Evolutionary conservation across 2,797 vertebrate genomes (phyloP).

Genomic region (Hemibagrus guttatus): DNA sequence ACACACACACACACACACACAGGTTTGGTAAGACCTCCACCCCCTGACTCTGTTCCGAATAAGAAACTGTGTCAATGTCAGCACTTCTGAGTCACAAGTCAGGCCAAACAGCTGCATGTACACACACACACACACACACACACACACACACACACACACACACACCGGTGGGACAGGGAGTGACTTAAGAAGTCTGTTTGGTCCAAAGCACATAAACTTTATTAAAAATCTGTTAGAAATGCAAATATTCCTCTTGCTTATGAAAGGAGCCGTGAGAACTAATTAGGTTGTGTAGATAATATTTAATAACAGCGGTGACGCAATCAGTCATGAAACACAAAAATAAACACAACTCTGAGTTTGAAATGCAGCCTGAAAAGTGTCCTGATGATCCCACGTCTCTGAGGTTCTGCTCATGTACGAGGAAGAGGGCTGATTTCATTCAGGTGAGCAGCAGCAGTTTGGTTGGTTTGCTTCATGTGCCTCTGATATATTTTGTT

Average conservation of each 20-base stretch:
- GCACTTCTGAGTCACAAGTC: conserved; percentile 48
- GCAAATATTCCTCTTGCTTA: not conserved
- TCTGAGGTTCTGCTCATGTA: too few relatives aligned
- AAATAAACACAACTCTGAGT: too few relatives aligned
- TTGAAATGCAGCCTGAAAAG: too few relatives aligned
- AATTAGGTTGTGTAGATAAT: not conserved
- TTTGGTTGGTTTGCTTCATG: too few relatives aligned
- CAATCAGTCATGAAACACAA: too few relatives aligned
- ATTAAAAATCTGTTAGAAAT: not conserved
- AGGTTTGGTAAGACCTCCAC: conserved; percentile 20
- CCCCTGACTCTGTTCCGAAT: conserved; percentile 24
- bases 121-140: conserved; percentile 42
- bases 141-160: conserved; percentile 30
- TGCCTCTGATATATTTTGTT: not conserved
- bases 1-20: conserved; percentile 14
- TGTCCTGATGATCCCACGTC: too few relatives aligned
- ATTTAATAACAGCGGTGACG: not conserved
- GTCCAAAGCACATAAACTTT: not conserved
- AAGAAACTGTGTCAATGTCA: conserved; percentile 45
- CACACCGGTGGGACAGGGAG: not conserved
- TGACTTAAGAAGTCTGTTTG: not conserved
- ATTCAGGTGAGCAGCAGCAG: too few relatives aligned
- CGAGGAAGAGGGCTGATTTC: too few relatives aligned
- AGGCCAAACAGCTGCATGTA: conserved; percentile 50
- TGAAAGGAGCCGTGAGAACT: not conserved